Evolutionary conservation across 2,888 invertebrate genomes (phyloP), one percentile per base, ranked within the genome.

Genomic region (Heliconius ismenius): DNA sequence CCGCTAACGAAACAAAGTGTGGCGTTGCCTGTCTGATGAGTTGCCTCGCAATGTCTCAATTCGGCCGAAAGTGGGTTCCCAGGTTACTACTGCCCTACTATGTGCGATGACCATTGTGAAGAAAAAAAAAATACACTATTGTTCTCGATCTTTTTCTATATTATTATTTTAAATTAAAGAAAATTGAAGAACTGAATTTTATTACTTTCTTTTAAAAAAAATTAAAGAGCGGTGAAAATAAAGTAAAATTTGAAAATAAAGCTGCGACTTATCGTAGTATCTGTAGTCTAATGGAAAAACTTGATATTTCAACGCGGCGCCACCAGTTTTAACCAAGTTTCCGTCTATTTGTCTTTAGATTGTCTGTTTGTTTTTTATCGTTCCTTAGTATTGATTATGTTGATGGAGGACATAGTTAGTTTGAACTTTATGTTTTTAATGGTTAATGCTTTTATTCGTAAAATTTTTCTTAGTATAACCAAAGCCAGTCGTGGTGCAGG

Each of bases 271-370:
- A 74, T 54, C 60, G 77, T 69, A 58, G 28, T 24, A 73, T 60
- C 24, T 15, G 15, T 24, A 54, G 43, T 60, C 11, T 73, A 43
- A 84, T 39, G 73, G 49, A 64, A 86, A 86, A 88, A 87, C 84
- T 88, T 86, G 83, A 86, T 86, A 84, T 87, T 87, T 84, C 84
- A 86, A 83, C 83, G 83, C 82, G 81, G 82, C 81, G 81, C 82
- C 80, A 84, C 84, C 83, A 82, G 83, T 84, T 86, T 85, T 84
- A 85, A 85, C 81, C 77, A 85, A 87, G 82, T 87, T 86, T 81
- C 79, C 64, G 64, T 80, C 77, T 83, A 81, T 82, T 82, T 80
- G 76, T 77, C 77, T 80, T 80, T 76, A 68, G 75, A 76, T 74
- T 78, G 77, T 78, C 74, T 79, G 58, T 75, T 62, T 62, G 75